phyloP scores from a whole-genome alignment of 2,888 invertebrate genomes.

The Pseudococcus jackbeardsleyi region DNA sequence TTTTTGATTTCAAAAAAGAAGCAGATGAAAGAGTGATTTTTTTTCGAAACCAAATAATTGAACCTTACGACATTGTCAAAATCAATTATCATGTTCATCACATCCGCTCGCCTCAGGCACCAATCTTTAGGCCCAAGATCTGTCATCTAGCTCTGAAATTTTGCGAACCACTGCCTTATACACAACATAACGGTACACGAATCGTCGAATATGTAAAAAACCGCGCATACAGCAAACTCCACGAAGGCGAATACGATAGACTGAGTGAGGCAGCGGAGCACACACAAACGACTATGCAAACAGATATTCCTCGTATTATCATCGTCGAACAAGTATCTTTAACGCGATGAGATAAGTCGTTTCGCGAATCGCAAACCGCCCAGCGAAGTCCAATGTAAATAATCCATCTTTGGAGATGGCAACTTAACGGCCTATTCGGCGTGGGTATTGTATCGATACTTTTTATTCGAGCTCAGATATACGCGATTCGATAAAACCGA shows the following conservation, averaged over 20 bases:
- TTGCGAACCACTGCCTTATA: background rate
- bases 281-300: background rate
- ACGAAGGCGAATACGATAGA: background rate
- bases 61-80: too few species aligned
- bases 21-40: too few species aligned
- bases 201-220: background rate
- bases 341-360: background rate
- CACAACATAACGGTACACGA: background rate
- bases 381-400: slow-evolving; percentile 20
- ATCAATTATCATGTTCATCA: too few species aligned
- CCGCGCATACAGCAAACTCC: background rate
- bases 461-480: background rate
- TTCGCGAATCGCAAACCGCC: background rate
- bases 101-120: background rate
- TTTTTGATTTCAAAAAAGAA: too few species aligned
- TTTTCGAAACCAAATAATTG: too few species aligned
- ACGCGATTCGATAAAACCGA: background rate
- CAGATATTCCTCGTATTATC: background rate
- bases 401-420: slow-evolving; percentile 36
- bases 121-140: background rate
- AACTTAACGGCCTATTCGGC: slow-evolving; percentile 5
- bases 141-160: background rate
- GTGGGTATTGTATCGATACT: background rate
- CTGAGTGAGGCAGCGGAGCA: background rate
- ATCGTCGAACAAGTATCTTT: background rate